phyloP scores from a whole-genome alignment of 2,888 invertebrate species.

The Copidosoma aretas region DNA sequence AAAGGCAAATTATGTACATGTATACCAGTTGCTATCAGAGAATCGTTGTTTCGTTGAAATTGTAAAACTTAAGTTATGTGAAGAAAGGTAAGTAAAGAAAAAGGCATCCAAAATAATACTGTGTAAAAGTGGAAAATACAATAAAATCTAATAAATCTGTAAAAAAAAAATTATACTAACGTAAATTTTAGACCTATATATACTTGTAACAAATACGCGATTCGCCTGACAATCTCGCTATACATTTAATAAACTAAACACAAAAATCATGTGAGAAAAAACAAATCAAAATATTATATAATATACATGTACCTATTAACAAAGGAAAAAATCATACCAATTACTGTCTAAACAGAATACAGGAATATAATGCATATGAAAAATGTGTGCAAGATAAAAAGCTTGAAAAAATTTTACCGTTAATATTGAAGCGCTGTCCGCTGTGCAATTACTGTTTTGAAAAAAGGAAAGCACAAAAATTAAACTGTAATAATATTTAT shows the following conservation, averaged over 20 bases:
- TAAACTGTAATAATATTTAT: no score
- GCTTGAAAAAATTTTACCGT: neutral
- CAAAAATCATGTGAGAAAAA: neutral
- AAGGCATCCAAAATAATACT: neutral
- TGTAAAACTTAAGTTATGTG: neutral
- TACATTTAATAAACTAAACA: slow-evolving; percentile 6
- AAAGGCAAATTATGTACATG: neutral
- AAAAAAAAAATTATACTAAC: slow-evolving; percentile 10
- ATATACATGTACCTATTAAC: slow-evolving; percentile 8
- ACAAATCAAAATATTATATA: slow-evolving; percentile 13
- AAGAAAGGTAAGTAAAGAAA: neutral
- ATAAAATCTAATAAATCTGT: slow-evolving; percentile 18
- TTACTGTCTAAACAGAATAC: slow-evolving; percentile 16
- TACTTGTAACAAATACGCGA: slow-evolving; percentile 27
- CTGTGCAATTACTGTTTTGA: slow-evolving; percentile 1
- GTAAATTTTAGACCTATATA: slow-evolving; percentile 21
- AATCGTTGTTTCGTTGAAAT: neutral
- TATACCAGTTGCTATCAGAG: neutral
- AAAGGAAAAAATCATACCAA: neutral
- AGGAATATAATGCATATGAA: slow-evolving; percentile 16
- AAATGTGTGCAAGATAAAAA: slow-evolving; percentile 9
- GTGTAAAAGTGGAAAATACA: slow-evolving; percentile 9
- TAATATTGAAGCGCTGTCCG: slow-evolving; percentile 12
- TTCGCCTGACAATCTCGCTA: slow-evolving; percentile 34
- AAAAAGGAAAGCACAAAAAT: no score